Evolutionary conservation across 2,113 vertebrate genomes (phyloP), one percentile per base, ranked within the genome.

Genomic region (Cyanoramphus novaezelandiae): DNA sequence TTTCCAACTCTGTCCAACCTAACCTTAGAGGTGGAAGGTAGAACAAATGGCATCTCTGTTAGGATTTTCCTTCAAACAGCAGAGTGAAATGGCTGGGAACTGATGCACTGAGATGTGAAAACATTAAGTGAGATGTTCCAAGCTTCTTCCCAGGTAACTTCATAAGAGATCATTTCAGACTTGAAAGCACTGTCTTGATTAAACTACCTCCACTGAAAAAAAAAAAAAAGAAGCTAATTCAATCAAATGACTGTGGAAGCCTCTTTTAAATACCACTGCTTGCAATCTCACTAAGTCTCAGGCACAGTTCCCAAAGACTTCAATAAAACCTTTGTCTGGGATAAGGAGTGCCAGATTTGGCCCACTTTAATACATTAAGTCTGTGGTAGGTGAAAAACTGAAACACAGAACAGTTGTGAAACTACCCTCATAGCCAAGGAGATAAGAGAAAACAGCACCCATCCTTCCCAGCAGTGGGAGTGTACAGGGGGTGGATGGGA

Each of bases 301-400:
- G 92, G 95, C 92, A 69, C 76, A 69, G 86, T 88, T 93, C 96
- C 93, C 91, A 96, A 95, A 94, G 65, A 91, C 86, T 96, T 96
- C 91, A 97, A 93, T 91, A 87, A 93, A 88, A 89, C 74, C 88
- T 96, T 96, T 96, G 93, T 96, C 91, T 95, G 91, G 90, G 65
- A 92, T 86, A 93, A 96, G 88, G 93, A 96, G 90, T 95, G 95
- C 77, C 93, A 92, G 86, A 97, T 94, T 93, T 96, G 93, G 96
- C 93, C 93, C 92, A 93, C 49, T 96, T 96, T 92, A 95, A 91
- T 95, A 91, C 81, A 96, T 96, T 94, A 93, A 92, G 77, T 96
- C 93, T 96, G 96, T 96, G 96, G 96, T 95, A 96, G 95, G 96
- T 96, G 80, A 93, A 95, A 91, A 93, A 67, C 72, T 59, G 65